Percentiles rank a stretch among this genome's conserved stretches.
These are phyloP conservation scores for Tineola bisselliella DNA, from an alignment of 2,888 invertebrate species.

Conservation along the genomic window DNA sequence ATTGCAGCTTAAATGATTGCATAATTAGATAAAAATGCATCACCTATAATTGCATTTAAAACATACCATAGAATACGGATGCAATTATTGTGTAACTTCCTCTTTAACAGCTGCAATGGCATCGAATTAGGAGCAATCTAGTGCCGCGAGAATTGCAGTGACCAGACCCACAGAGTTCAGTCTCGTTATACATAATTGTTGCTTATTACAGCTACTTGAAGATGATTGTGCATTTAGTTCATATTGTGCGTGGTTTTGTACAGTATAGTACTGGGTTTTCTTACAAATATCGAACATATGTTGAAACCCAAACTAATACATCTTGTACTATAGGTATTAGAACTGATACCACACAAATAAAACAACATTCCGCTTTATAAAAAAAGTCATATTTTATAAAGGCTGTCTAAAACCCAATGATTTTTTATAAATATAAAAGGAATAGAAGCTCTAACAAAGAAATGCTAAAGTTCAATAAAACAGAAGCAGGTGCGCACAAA, in stretches of 20 bases:
- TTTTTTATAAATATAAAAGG: no score
- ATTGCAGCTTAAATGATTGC: background rate
- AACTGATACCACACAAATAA: no score
- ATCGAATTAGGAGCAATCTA: constrained; percentile 37
- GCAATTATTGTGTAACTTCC: constrained; percentile 48
- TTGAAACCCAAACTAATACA: no score
- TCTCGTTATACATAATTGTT: background rate
- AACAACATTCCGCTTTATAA: no score
- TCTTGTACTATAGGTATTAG: no score
- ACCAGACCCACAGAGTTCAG: constrained; percentile 27
- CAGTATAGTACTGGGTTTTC: no score
- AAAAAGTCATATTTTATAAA: no score
- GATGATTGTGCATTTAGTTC: background rate
- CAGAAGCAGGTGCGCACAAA: background rate
- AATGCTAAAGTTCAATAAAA: no score
- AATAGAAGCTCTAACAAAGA: no score
- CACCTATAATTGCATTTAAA: background rate
- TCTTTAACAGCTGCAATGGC: constrained; percentile 19
- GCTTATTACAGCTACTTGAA: background rate
- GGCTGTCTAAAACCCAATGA: no score
- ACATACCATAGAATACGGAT: constrained; percentile 27
- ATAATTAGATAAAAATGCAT: background rate
- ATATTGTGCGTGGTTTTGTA: no score
- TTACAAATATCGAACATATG: no score
- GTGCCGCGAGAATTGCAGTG: constrained; percentile 29